phyloP scores from a whole-genome alignment of 2,113 vertebrate genomes.

The Guaruba guarouba region DNA sequence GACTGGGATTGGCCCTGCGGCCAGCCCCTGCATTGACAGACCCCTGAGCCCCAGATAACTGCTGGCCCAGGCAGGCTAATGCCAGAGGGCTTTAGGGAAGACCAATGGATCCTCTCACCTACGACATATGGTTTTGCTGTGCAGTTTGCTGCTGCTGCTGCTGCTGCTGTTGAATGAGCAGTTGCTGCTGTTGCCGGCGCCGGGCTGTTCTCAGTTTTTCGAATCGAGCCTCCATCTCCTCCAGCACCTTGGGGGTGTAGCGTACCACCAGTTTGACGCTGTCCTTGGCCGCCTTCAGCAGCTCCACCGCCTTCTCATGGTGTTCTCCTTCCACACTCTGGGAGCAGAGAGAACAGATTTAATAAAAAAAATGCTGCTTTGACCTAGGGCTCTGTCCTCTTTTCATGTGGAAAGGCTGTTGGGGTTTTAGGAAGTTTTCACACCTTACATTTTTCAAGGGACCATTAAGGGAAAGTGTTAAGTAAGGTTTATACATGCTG shows the following conservation, averaged over 20 bases:
- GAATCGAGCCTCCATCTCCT: constrained; percentile 99
- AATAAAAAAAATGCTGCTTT: neutral
- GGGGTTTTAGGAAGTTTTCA: neutral
- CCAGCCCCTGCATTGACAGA: neutral
- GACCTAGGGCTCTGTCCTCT: neutral
- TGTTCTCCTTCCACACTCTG: constrained; percentile 98
- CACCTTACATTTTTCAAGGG: neutral
- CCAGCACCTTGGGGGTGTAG: constrained; percentile 97
- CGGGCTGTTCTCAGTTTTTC: constrained; percentile 96
- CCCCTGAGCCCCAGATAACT: rapidly evolving
- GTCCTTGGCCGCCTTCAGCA: constrained; percentile 95
- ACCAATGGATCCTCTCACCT: constrained; percentile 85
- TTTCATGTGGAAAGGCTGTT: neutral
- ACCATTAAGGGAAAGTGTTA: neutral
- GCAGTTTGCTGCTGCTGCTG: constrained; percentile 83
- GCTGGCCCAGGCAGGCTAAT: neutral
- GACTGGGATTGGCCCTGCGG: neutral
- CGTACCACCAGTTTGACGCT: constrained; percentile 97
- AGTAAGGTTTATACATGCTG: neutral
- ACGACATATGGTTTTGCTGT: constrained; percentile 97
- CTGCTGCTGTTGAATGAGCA: constrained; percentile 91
- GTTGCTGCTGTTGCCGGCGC: constrained; percentile 94
- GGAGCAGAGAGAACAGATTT: constrained; percentile 7
- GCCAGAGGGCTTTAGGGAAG: neutral
- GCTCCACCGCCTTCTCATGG: constrained; percentile 95